A percentile compares a stretch with the other conserved stretches of the same genome.
phyloP scores from a whole-genome alignment of 2,113 vertebrate genomes.

The Xiphophorus couchianus region DNA sequence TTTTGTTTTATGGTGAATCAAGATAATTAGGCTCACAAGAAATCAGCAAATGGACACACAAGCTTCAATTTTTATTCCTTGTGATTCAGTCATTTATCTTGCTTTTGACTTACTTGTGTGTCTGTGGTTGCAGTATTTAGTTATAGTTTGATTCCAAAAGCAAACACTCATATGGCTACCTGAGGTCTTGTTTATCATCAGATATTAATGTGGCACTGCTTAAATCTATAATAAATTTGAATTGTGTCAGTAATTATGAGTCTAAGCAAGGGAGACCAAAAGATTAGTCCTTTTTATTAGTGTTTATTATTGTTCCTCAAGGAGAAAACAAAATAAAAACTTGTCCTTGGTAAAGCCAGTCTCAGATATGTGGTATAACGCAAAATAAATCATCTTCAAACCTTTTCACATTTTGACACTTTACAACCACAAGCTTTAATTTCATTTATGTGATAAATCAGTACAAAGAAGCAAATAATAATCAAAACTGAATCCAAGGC shows the following conservation, averaged over 20 bases:
- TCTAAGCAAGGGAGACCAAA: neutral
- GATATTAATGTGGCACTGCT: slow-evolving; percentile 20
- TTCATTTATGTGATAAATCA: too few species aligned
- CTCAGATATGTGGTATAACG: neutral
- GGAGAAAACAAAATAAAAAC: slow-evolving; percentile 2
- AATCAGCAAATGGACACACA: slow-evolving; percentile 23
- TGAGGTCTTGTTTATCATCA: slow-evolving; percentile 15
- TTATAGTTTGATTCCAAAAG: slow-evolving; percentile 2
- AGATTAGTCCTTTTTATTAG: neutral
- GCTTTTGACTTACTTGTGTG: slow-evolving; percentile 6
- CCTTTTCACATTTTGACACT: too few species aligned
- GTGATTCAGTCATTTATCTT: slow-evolving; percentile 20
- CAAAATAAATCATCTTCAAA: too few species aligned
- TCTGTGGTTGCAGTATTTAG: neutral
- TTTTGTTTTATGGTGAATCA: slow-evolving; percentile 38
- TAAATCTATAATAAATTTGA: slow-evolving; percentile 12
- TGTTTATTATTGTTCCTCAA: neutral
- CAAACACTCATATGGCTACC: slow-evolving; percentile 13
- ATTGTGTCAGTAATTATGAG: slow-evolving; percentile 5
- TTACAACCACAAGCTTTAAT: too few species aligned
- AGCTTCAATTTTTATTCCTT: slow-evolving; percentile 20
- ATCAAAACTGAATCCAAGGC: too few species aligned
- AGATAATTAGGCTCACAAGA: slow-evolving; percentile 32
- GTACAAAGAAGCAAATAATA: too few species aligned
- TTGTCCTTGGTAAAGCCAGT: neutral